Conservation (phyloP, 2,888 invertebrate genomes). For the Agrotis segetum region DNA sequence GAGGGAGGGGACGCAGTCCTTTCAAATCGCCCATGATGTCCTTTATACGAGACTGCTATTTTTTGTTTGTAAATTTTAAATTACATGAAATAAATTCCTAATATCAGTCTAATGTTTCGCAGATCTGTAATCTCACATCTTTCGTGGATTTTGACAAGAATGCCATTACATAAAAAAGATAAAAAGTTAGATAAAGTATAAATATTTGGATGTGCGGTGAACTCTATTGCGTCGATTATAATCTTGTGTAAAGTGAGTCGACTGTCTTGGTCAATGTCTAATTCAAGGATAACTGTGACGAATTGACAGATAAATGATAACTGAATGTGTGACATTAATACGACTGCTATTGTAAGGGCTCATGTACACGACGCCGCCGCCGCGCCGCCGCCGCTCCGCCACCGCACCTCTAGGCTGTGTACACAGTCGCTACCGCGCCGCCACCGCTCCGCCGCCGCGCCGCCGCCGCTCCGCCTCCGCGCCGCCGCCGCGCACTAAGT, state of each 20-base stretch:
- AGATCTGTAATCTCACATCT: neutral
- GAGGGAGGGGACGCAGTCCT: no score
- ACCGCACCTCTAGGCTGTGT: no score
- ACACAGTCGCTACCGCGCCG: no score
- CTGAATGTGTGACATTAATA: neutral
- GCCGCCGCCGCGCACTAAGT: no score
- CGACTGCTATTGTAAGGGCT: slow-evolving; percentile 8
- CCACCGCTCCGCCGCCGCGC: no score
- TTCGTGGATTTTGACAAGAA: slow-evolving; percentile 13
- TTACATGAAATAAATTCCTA: neutral
- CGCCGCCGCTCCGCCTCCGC: no score
- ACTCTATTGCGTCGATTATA: slow-evolving; percentile 39
- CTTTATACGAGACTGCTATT: no score
- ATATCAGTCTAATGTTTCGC: neutral
- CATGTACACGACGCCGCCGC: no score
- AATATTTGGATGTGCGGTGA: slow-evolving; percentile 31
- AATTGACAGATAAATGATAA: slow-evolving; percentile 28
- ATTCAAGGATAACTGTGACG: slow-evolving; percentile 22
- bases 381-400: no score
- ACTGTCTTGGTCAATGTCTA: slow-evolving; percentile 39
- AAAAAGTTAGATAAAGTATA: slow-evolving; percentile 35
- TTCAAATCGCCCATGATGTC: no score
- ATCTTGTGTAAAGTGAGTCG: neutral
- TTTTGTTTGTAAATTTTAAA: no score
- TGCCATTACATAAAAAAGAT: neutral